Percentiles rank a stretch among this genome's conserved stretches.
Conservation (phyloP, 1,140 invertebrate species). For the Euura lappo region DNA sequence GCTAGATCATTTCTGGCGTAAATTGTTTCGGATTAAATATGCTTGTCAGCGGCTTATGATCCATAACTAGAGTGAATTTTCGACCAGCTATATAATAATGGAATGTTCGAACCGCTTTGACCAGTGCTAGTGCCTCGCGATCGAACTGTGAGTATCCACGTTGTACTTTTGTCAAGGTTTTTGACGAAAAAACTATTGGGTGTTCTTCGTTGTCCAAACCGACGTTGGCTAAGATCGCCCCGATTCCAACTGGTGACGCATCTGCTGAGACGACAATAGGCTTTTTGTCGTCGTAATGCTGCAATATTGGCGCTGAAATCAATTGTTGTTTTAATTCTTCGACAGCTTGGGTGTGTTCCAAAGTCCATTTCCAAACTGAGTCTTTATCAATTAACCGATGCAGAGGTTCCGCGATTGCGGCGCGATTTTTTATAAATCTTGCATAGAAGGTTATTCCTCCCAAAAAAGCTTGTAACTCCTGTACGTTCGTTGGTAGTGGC, state of each 20-base stretch:
- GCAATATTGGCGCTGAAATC: slow-evolving; percentile 26
- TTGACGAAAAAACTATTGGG: too few species aligned
- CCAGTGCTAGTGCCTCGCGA: background rate
- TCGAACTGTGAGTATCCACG: background rate
- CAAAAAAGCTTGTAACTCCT: slow-evolving; percentile 49
- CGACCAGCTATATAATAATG: slow-evolving; percentile 32
- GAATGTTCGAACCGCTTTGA: background rate
- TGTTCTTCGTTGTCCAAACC: too few species aligned
- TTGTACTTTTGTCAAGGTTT: background rate
- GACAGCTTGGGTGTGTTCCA: slow-evolving; percentile 37
- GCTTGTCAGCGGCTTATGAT: slow-evolving; percentile 47
- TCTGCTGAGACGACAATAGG: slow-evolving; percentile 41
- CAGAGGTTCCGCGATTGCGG: slow-evolving; percentile 34
- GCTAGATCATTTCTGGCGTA: slow-evolving; percentile 38
- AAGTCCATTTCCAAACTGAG: slow-evolving; percentile 38
- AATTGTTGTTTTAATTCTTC: slow-evolving; percentile 34
- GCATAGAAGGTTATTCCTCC: slow-evolving; percentile 50
- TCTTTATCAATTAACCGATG: slow-evolving; percentile 33
- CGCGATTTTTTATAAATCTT: slow-evolving; percentile 43
- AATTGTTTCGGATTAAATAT: slow-evolving; percentile 35
- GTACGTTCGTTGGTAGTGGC: slow-evolving; percentile 40
- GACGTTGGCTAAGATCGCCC: too few species aligned
- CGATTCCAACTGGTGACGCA: slow-evolving; percentile 42
- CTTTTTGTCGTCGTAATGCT: slow-evolving; percentile 36
- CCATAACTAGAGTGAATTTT: slow-evolving; percentile 45